These are phyloP conservation scores for Halictus rubicundus DNA, from an alignment of 1,140 invertebrate species.

Conservation along the genomic window DNA sequence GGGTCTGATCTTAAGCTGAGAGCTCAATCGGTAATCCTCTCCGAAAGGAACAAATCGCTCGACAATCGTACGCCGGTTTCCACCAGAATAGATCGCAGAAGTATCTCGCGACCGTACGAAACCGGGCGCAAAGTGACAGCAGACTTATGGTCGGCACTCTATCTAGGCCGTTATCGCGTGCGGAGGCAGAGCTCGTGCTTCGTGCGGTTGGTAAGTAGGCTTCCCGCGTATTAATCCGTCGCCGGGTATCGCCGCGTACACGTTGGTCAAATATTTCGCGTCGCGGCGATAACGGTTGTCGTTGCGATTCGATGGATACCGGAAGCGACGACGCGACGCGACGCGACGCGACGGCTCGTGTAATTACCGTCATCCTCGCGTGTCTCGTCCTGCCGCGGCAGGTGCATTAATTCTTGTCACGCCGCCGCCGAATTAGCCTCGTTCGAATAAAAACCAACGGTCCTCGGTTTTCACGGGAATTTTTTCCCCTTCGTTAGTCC, in stretches of 20 bases:
- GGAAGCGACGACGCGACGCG: neutral
- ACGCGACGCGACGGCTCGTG: neutral
- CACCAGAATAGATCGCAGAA: neutral
- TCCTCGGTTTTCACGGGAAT: neutral
- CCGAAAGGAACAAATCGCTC: neutral
- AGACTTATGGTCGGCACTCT: neutral
- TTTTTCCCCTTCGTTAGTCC: neutral
- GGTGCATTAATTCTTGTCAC: conserved; percentile 28
- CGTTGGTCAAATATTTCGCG: conserved; percentile 40
- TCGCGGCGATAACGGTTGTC: neutral
- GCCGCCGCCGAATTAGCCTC: conserved; percentile 17
- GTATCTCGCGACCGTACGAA: neutral
- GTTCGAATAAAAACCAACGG: conserved; percentile 22
- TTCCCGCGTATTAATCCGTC: conserved; percentile 16
- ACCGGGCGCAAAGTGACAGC: neutral
- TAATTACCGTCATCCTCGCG: conserved; percentile 18
- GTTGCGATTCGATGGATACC: neutral
- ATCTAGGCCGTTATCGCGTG: conserved; percentile 22
- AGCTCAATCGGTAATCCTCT: neutral
- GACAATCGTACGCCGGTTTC: neutral
- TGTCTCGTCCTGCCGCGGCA: neutral
- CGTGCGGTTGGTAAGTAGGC: neutral
- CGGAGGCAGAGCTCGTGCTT: neutral
- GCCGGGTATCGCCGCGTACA: neutral
- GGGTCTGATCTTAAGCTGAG: too few relatives aligned